Base-by-base conservation (phyloP, 2,797 vertebrate species). In the Heteromormyrus szaboi region DNA sequence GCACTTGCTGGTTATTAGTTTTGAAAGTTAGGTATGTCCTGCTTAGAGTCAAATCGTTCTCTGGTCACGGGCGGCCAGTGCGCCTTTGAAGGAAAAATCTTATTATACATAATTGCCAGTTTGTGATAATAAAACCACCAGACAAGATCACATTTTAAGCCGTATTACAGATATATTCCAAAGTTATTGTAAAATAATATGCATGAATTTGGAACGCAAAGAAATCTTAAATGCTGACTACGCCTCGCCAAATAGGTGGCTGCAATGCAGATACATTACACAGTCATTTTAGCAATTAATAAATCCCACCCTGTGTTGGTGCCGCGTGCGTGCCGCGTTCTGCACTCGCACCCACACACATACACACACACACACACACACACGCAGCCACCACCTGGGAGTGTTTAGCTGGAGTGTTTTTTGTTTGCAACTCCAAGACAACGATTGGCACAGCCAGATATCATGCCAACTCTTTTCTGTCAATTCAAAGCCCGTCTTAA, bases 321-420 rank as follows among this genome's bases (percentile, higher is more conserved):
- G 76, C 37, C 37, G 72, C 33, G 72, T 79, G 37, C 41, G 11
- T 68, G 37, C 33, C 25, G 76, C 44, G 25, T 51, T 85, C 89
- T 91, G 89, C 88, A 53, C 53, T 12, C 79, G 33, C 19, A 62
- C 37, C 2, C 79, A 87, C 7, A 33, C 17, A 17, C 25, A 87
- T 50, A 56, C n/a, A 25, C n/a, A 79, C 1, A 48, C 25, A 79
- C 22, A 17, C 53, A 62, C 88, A 48, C 51, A 85, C 22, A 19
- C 50, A 48, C 8, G 33, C 19, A 33, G 12, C 76, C 9, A 79
- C 37, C 14, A n/a, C 62, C 4, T 53, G 89, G 87, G 11, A 88
- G 41, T 56, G 29, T 44, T 81, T 76, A 81, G 59, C 25, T 7
- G 48, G 25, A 12, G 1, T 51, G 84, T 85, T 51, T 85, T 85